Evolutionary conservation across 2,888 invertebrate genomes (phyloP), one percentile per base, ranked within the genome.

Genomic region (Lasioglossum marginatum): DNA sequence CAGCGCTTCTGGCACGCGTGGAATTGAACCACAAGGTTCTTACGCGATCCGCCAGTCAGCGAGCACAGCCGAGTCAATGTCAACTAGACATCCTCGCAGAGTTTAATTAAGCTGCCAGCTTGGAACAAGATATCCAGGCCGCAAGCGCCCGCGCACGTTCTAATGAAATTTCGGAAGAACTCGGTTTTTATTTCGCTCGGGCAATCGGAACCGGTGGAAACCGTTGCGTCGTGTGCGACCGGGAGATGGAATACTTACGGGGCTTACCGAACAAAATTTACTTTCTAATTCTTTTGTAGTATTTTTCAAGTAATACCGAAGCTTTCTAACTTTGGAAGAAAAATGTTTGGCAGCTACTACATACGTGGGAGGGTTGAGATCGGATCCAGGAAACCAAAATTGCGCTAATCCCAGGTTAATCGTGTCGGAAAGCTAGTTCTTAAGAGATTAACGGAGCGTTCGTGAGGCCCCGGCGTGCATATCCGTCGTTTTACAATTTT

Each of bases 401-500:
- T 37, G 12, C 70, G n/a, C 40, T 40, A 70, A 70, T 70, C 40
- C n/a, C 40, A 23, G n/a, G 70, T 70, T 70, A 70, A 70, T 40
- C 70, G 37, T 10, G 12, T 12, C n/a, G 48, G 37, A 40, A 52
- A 77, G 14, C 52, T 8, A 16, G 8, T 23, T 27, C 37, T 31
- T 34, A 34, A 52, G 52, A 14, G 77, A 72, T 72, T 27, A 78
- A 71, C 23, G 40, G 40, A 37, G 16, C 73, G 16, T 57, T 57
- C 57, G n/a, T n/a, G 57, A 63, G 57, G 23, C 37, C 70, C 23
- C n/a, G 70, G 8, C 34, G 70, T 43, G 79, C 23, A 68, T 68
- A 70, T 70, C 70, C 70, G 80, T 72, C 89, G 82, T 89, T 86
- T 89, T 85, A 70, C 85, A 86, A 89, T 88, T 89, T 86, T 79